Evolutionary conservation across 2,113 vertebrate genomes (phyloP), one percentile per base, ranked within the genome.

Genomic region (Rana temporaria): DNA sequence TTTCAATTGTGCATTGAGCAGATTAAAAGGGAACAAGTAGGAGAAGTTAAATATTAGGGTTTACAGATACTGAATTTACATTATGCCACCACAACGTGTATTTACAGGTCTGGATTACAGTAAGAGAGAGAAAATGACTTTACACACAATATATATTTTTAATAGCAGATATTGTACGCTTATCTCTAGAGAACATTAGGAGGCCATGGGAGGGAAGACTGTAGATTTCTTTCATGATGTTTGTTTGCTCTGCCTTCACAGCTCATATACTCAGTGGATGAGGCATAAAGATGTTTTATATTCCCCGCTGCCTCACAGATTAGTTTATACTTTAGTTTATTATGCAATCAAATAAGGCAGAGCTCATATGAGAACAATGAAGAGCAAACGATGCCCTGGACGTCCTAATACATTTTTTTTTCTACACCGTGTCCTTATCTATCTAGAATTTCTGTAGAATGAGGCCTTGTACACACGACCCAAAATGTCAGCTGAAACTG

Each of bases 201-300:
- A 57, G 52, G 1, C 53, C 18, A 4, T 59, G 19, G 71, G 30
- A 75, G 22, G 34, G 66, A 48, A 38, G 32, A n/a, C n/a, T n/a
- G n/a, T n/a, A n/a, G n/a, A 34, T 70, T 70, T 20, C 20, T 42
- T 26, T 19, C 55, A 7, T 24, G 66, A 22, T 62, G 78, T 69
- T 60, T 81, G 48, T 55, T 73, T 81, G 79, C 24, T 81, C 59
- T 65, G n/a, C 22, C 70, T 81, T 81, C 62, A 73, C 59, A 81
- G 79, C 79, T 81, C 79, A 81, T 81, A 71, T 81, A 64, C 22
- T 72, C 71, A 64, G 79, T 53, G 56, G n/a, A 73, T 81, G 79
- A 73, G 60, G 79, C 69, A 64, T 81, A 22, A 63, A 62, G 19
- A 63, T 72, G 57, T 52, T 70, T 71, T 71, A 72, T 48, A 34